These are phyloP conservation scores for Lepidocyrtinus sp. DNA, from an alignment of 2,888 invertebrate genomes.

Conservation along the genomic window DNA sequence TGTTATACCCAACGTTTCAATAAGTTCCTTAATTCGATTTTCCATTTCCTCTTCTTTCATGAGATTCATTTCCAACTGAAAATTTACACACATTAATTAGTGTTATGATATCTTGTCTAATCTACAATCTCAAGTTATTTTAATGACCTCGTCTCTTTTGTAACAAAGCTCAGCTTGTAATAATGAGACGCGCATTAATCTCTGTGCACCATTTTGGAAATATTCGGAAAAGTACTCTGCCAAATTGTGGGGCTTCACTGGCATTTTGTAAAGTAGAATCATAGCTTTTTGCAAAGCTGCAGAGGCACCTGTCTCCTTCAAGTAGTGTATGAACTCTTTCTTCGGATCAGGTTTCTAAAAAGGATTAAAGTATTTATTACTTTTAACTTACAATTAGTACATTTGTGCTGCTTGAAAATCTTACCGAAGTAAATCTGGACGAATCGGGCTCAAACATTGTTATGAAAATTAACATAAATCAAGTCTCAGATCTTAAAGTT, in stretches of 20 bases:
- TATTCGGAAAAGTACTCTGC: conserved; percentile 64
- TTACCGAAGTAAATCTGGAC: conserved; percentile 33
- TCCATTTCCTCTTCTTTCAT: conserved; percentile 28
- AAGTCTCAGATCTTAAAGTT: background rate
- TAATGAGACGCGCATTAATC: conserved; percentile 49
- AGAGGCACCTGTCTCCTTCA: conserved; percentile 61
- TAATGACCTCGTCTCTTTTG: conserved; percentile 58
- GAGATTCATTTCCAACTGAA: conserved; percentile 9
- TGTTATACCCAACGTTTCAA: conserved; percentile 11
- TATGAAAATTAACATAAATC: too few relatives aligned
- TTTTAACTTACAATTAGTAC: too few relatives aligned
- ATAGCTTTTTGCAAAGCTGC: conserved; percentile 57
- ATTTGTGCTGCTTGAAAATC: background rate
- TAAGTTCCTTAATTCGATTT: conserved; percentile 6
- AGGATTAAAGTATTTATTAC: background rate
- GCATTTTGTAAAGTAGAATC: conserved; percentile 61
- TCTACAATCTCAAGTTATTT: background rate
- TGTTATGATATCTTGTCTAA: too few relatives aligned
- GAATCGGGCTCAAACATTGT: conserved; percentile 44
- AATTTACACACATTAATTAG: background rate
- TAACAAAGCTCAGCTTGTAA: conserved; percentile 67
- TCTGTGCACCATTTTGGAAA: conserved; percentile 63
- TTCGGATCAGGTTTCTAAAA: conserved; percentile 51
- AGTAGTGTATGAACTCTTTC: conserved; percentile 61
- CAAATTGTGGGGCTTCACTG: conserved; percentile 63